Evolutionary conservation across 2,113 vertebrate genomes (phyloP), one percentile per base, ranked within the genome.

Genomic region (Sebastes fasciatus): DNA sequence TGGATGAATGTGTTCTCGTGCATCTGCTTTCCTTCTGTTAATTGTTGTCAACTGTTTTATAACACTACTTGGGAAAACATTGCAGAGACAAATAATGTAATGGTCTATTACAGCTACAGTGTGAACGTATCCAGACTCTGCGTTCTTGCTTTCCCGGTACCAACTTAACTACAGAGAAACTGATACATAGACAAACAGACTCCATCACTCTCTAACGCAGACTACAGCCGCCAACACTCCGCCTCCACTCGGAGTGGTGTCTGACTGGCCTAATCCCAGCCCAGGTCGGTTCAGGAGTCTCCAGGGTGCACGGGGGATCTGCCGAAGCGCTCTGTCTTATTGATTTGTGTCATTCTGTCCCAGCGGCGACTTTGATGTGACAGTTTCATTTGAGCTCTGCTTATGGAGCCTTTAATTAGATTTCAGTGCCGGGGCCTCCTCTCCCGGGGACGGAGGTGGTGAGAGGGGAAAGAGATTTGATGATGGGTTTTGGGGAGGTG

Each of bases 321-420:
- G 65, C 78, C n/a, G 4, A 48, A 85, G 64, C 88, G 71, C 84
- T 79, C 72, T 0, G n/a, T 77, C 74, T 84, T 91, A 91, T 92
- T 92, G 91, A 93, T 92, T 85, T 68, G 86, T 88, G 90, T 88
- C 88, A 83, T 74, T 90, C 80, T 46, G 83, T 88, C 86, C 82
- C 83, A 77, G 83, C 52, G 54, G 77, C 11, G 66, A 84, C 88
- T 90, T 89, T 89, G 85, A 89, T 91, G 87, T 90, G 90, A 92
- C 91, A 82, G 74, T 91, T 91, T 90, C 67, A 91, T 91, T 79
- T 74, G 84, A 86, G 87, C 81, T 90, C 86, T 84, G 83, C 90
- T 88, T 83, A 85, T 80, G 19, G 88, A 86, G 72, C 60, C 81
- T 89, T 91, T 91, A 91, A 94, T 93, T 91, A 87, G 88, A 88